Evolutionary conservation across 2,113 vertebrate species (phyloP), one percentile per base, ranked within the genome.

Genomic region (Dissostichus mawsoni): DNA sequence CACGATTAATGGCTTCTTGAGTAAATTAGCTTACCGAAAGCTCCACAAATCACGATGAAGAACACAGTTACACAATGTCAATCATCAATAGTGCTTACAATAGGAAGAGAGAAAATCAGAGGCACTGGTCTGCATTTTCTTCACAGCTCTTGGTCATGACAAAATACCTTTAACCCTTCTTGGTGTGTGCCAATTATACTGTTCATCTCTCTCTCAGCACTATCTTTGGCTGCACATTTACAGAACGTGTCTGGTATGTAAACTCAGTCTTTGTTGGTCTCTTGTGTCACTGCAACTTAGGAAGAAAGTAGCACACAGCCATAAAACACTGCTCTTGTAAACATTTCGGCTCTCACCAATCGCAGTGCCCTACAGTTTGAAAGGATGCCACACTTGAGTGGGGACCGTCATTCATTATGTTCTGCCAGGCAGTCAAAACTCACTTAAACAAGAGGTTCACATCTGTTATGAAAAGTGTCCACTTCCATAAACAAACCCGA

Each of bases 211-310:
- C 36, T 48, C 65, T 69, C 16, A 12, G 14, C 67, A 20, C 10
- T 57, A 66, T 66, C 76, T 44, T 77, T 33, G 48, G 58, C 62
- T n/a, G 55, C 48, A 53, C 4, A 81, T 82, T 56, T 78, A 48
- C 77, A 81, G 45, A 83, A 20, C 25, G 56, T 48, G 53, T 4
- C 57, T 84, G 88, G 87, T 81, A 91, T 90, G 86, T 92, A 90
- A 90, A 91, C 79, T 29, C 45, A 56, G 61, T 29, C 36, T 68
- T 52, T 36, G 56, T 29, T 29, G 11, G 57, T 69, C 41, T 55
- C 12, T 13, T 55, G 65, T 25, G 33, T 68, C 53, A 4, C 47
- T 69, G 45, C 6, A 63, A 10, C 63, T 74, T 56, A 53, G 69
- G 69, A 72, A 48, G 53, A 69, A 59, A 63, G 47, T 36, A 16